Conservation (phyloP, 2,888 invertebrate genomes). For the Ophion slaviceki region DNA sequence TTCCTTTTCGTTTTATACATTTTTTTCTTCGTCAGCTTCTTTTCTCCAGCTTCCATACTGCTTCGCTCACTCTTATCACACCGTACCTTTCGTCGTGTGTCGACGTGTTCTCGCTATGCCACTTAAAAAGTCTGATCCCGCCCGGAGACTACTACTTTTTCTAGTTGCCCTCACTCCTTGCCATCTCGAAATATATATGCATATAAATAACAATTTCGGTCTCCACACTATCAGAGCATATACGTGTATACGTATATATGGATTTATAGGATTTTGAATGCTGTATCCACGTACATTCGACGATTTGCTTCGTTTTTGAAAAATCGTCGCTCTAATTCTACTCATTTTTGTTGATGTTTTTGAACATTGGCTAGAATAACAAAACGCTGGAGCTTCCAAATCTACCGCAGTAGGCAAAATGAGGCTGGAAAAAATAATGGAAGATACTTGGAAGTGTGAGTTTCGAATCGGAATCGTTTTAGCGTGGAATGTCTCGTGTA, state of each 20-base stretch:
- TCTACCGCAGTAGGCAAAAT: too few relatives aligned
- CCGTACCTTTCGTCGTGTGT: slow-evolving; percentile 53
- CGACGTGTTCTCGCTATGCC: slow-evolving; percentile 67
- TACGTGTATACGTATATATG: too few relatives aligned
- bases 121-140: slow-evolving; percentile 71
- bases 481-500: slow-evolving; percentile 16
- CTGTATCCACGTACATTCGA: too few relatives aligned
- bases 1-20: slow-evolving; percentile 31
- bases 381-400: too few relatives aligned
- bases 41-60: slow-evolving; percentile 42
- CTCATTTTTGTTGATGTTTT: too few relatives aligned
- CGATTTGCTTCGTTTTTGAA: too few relatives aligned
- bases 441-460: background rate
- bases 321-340: too few relatives aligned
- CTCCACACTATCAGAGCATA: too few relatives aligned
- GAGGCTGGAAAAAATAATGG: background rate
- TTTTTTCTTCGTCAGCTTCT: slow-evolving; percentile 22
- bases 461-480: background rate
- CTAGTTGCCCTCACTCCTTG: slow-evolving; percentile 28
- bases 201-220: too few relatives aligned
- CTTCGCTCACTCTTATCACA: slow-evolving; percentile 34
- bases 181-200: slow-evolving; percentile 6
- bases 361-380: too few relatives aligned
- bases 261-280: too few relatives aligned
- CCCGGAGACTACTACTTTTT: slow-evolving; percentile 52